Evolutionary conservation across 2,113 vertebrate genomes (phyloP).

Genomic region (Cochlearius cochlearius): DNA sequence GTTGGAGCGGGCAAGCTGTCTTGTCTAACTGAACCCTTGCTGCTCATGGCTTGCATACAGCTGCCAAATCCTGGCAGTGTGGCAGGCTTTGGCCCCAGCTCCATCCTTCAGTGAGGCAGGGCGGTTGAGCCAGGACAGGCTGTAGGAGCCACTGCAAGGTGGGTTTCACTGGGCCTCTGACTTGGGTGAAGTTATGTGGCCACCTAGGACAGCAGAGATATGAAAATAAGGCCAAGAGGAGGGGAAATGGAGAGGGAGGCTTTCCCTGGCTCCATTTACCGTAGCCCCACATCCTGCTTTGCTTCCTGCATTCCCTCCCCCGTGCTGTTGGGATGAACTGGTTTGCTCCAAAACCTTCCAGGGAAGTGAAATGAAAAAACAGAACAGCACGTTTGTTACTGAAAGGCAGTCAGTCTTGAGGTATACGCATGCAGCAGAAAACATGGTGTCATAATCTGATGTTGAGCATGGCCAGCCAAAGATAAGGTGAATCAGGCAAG

Average conservation of each 20-base stretch:
- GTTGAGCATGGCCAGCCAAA: background rate
- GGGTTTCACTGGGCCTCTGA: background rate
- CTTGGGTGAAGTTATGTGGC: background rate
- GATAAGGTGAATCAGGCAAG: background rate
- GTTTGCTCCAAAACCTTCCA: background rate
- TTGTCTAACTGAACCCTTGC: background rate
- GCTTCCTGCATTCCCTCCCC: background rate
- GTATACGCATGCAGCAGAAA: background rate
- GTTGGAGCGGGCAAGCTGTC: background rate
- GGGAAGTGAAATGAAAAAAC: background rate
- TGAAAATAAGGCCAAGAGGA: background rate
- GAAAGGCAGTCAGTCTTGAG: background rate
- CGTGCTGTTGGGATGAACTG: background rate
- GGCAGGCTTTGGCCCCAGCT: accelerated
- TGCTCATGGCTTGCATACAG: background rate
- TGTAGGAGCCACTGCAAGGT: background rate
- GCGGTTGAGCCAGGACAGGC: background rate
- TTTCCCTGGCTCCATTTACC: background rate
- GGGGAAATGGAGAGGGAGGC: background rate
- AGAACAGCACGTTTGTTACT: background rate
- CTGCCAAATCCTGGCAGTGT: background rate
- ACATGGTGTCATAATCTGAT: background rate
- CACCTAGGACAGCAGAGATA: background rate
- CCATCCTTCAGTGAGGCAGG: background rate
- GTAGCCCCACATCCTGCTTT: background rate